Conservation (phyloP, 2,113 vertebrate genomes). For the Onychostruthus taczanowskii region DNA sequence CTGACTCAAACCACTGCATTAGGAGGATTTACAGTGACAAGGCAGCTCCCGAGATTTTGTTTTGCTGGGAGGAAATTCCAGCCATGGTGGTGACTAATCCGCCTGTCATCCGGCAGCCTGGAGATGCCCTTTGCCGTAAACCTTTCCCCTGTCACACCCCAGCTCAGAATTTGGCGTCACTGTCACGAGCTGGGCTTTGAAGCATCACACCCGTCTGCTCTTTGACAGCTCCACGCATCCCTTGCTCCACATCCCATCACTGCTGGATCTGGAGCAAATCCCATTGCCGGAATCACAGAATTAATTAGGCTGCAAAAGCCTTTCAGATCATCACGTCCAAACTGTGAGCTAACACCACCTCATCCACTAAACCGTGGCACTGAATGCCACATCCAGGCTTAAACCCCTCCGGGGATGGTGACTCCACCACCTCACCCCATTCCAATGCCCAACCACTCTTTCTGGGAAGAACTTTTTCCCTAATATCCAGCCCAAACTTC, state of each 20-base stretch:
- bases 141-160: conserved; percentile 40
- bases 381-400: accelerated
- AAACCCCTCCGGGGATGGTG: neutral
- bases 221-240: neutral
- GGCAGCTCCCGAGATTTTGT: neutral
- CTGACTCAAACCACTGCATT: neutral
- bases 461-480: neutral
- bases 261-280: neutral
- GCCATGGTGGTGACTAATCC: neutral
- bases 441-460: neutral
- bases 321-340: neutral
- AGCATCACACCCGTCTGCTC: neutral
- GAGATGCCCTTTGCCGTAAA: conserved; percentile 34
- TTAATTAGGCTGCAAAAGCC: neutral
- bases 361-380: neutral
- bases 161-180: neutral
- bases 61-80: conserved; percentile 38
- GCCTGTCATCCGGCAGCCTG: neutral
- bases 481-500: neutral
- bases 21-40: neutral
- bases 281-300: accelerated
- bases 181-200: neutral
- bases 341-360: no score
- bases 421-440: neutral
- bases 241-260: neutral